Percentiles rank a stretch among this genome's conserved stretches.
Conservation (phyloP, 2,888 invertebrate genomes). For the Nowickia ferox region DNA sequence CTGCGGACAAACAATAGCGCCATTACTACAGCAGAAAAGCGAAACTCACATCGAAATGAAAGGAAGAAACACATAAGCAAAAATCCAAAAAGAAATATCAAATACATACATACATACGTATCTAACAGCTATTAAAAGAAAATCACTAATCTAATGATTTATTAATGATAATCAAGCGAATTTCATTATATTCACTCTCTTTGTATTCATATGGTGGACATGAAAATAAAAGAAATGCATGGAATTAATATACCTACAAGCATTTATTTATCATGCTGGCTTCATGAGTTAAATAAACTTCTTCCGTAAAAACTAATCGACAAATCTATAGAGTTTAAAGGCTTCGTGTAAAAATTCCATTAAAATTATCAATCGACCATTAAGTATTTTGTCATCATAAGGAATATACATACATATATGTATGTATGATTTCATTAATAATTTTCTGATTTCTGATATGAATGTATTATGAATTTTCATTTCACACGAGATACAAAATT, state of each 20-base stretch:
- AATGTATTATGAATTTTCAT: neutral
- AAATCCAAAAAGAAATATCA: too few species aligned
- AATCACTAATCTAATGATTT: neutral
- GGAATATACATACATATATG: neutral
- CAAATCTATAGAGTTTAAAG: neutral
- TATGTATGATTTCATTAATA: conserved; percentile 18
- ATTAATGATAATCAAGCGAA: too few species aligned
- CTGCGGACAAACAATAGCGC: too few species aligned
- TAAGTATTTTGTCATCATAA: conserved; percentile 7
- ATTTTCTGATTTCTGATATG: conserved; percentile 22
- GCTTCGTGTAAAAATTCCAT: conserved; percentile 44
- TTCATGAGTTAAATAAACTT: neutral
- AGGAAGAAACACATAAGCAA: conserved; percentile 14
- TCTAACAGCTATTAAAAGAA: neutral
- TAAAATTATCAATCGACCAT: conserved; percentile 6
- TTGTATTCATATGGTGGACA: conserved; percentile 38
- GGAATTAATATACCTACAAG: neutral
- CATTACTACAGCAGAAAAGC: too few species aligned
- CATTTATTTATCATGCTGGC: conserved; percentile 18
- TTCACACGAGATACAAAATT: neutral
- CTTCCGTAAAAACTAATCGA: neutral
- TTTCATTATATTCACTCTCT: conserved; percentile 10
- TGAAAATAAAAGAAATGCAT: neutral
- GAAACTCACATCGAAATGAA: conserved; percentile 34
- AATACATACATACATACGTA: too few species aligned